phyloP scores from a whole-genome alignment of 2,113 vertebrate species.

The Egretta garzetta region DNA sequence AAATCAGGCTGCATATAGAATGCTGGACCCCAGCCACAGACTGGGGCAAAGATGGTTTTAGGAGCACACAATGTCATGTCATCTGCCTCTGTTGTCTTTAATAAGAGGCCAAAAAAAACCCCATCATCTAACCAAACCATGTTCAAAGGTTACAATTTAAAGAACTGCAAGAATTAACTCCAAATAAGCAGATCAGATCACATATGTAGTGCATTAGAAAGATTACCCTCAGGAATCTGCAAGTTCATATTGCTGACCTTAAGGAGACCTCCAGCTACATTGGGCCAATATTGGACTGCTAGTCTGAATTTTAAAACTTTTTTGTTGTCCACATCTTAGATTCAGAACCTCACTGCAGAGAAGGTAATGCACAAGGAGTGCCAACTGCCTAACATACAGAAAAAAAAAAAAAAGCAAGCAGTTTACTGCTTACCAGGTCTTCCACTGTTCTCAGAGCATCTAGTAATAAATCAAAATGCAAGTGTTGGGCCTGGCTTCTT shows the following conservation, averaged over 20 bases:
- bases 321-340: neutral
- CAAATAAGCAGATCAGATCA: neutral
- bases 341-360: neutral
- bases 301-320: neutral
- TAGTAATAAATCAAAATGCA: neutral
- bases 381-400: neutral
- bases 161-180: neutral
- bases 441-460: neutral
- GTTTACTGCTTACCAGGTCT: neutral
- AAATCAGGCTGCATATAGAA: neutral
- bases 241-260: neutral
- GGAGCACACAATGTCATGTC: neutral
- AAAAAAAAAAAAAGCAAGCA: neutral
- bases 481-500: neutral
- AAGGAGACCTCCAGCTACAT: neutral
- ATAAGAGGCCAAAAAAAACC: neutral
- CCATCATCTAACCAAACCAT: neutral
- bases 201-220: neutral
- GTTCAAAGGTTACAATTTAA: neutral
- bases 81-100: neutral
- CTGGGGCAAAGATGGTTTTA: neutral
- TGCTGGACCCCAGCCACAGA: neutral
- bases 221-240: neutral
- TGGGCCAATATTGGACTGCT: neutral
- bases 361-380: neutral